Evolutionary conservation across 1,140 invertebrate species (phyloP).

Genomic region (Portunus trituberculatus): DNA sequence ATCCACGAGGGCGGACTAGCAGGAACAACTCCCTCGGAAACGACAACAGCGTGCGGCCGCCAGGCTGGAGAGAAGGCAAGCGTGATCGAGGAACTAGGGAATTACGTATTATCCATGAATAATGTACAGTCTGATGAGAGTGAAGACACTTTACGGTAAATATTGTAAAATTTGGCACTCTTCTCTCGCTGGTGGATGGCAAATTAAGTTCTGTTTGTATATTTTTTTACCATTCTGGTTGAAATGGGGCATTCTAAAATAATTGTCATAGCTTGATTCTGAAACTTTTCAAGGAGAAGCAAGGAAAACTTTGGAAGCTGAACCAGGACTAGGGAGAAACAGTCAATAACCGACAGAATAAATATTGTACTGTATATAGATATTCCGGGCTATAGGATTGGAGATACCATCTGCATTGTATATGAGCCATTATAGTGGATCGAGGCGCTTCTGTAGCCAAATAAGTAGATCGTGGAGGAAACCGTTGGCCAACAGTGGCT

Average conservation of each 20-base stretch:
- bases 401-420: too few species aligned
- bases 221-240: background rate
- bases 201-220: background rate
- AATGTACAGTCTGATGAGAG: slow-evolving; percentile 13
- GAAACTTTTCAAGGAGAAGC: background rate
- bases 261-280: background rate
- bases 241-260: background rate
- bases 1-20: background rate
- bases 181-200: background rate
- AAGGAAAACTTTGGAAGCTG: background rate
- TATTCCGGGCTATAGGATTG: too few species aligned
- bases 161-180: background rate
- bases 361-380: too few species aligned
- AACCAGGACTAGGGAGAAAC: too few species aligned
- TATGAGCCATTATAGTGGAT: too few species aligned
- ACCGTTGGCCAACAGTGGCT: too few species aligned
- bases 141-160: slow-evolving; percentile 28
- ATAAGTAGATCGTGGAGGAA: too few species aligned
- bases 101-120: background rate
- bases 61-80: slow-evolving; percentile 6
- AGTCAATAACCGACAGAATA: too few species aligned
- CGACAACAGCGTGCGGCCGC: background rate
- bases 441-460: too few species aligned
- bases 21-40: background rate
- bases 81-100: background rate